Conservation (phyloP, 2,113 vertebrate genomes). For the Alectura lathami region DNA sequence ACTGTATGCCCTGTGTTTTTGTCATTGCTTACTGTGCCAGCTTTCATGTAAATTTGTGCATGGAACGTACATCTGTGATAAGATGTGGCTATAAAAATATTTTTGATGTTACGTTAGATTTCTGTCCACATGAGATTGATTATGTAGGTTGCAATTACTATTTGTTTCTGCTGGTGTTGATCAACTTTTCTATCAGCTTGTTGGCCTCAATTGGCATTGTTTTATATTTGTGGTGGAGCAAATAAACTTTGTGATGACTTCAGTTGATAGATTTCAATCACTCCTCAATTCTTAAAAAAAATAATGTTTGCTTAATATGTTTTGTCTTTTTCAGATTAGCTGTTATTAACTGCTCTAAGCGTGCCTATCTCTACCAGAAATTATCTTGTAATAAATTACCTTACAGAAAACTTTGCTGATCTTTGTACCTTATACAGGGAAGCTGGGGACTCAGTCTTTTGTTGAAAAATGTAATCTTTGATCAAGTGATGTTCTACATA, state of each 20-base stretch:
- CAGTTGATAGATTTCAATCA: neutral
- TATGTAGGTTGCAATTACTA: neutral
- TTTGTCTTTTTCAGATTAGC: neutral
- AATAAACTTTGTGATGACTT: neutral
- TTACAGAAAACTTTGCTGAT: neutral
- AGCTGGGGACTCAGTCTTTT: neutral
- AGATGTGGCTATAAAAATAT: neutral
- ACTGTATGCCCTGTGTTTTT: neutral
- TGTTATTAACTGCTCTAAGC: neutral
- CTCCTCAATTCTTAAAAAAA: fast-evolving
- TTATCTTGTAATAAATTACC: neutral
- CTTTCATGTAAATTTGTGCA: neutral
- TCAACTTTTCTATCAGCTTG: neutral
- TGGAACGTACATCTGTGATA: neutral
- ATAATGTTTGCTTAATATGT: neutral
- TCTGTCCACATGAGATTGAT: neutral
- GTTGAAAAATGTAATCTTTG: neutral
- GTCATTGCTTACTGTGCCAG: neutral
- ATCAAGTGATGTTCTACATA: conserved; percentile 18
- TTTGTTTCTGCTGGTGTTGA: neutral
- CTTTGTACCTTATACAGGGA: neutral
- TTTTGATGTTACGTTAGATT: neutral
- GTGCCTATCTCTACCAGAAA: neutral
- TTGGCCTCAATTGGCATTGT: neutral
- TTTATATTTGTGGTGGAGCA: neutral